A percentile compares a stretch with the other conserved stretches of the same genome.
phyloP scores from a whole-genome alignment of 2,888 invertebrate genomes.

The Aricia artaxerxes region DNA sequence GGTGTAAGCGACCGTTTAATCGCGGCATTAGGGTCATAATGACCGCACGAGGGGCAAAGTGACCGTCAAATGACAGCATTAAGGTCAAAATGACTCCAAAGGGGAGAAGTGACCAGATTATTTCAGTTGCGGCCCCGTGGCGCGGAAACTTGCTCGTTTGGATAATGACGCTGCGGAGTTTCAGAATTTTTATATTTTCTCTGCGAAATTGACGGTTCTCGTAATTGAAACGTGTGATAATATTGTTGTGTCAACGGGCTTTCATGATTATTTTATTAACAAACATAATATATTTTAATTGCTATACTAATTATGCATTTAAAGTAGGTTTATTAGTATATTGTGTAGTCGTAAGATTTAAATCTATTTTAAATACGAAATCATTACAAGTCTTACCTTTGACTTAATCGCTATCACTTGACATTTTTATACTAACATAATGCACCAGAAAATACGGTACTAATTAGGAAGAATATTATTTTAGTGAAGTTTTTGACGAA shows the following conservation, averaged over 20 bases:
- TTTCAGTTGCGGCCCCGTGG: slow-evolving; percentile 39
- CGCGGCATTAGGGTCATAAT: slow-evolving; percentile 17
- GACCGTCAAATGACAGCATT: slow-evolving; percentile 8
- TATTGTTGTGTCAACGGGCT: not conserved
- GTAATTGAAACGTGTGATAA: not conserved
- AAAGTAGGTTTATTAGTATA: no score
- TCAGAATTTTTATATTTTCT: not conserved
- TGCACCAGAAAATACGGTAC: no score
- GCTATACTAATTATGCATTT: no score
- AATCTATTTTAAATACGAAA: no score
- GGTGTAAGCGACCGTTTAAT: slow-evolving; percentile 20
- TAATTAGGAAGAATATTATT: no score
- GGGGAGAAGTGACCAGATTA: slow-evolving; percentile 41
- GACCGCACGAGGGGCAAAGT: not conserved
- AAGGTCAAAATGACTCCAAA: slow-evolving; percentile 12
- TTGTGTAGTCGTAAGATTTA: no score
- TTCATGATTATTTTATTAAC: no score
- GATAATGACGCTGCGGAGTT: slow-evolving; percentile 14
- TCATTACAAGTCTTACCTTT: no score
- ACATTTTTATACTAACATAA: no score
- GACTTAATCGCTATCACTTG: no score
- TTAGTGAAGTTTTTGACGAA: no score
- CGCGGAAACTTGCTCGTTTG: slow-evolving; percentile 35
- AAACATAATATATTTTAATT: not conserved
- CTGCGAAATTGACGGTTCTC: not conserved